Conservation (phyloP, 1,140 invertebrate genomes). For the Acromyrmex heyeri region DNA sequence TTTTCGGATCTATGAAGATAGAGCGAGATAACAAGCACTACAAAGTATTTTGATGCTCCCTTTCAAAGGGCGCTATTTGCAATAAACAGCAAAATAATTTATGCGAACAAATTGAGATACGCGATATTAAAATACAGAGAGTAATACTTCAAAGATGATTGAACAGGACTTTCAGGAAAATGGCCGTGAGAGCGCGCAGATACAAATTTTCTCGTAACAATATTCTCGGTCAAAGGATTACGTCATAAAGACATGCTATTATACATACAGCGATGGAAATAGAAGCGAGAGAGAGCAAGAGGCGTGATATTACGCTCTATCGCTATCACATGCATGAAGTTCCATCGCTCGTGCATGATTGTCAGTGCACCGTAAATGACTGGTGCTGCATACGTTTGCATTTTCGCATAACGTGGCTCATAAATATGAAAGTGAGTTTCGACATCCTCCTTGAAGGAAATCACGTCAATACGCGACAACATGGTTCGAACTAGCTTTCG, state of each 20-base stretch:
- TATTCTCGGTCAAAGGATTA: slow-evolving; percentile 65
- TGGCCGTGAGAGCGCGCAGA: slow-evolving; percentile 50
- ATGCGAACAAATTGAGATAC: slow-evolving; percentile 57
- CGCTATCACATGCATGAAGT: slow-evolving; percentile 61
- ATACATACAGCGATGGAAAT: slow-evolving; percentile 61
- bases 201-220: slow-evolving; percentile 63
- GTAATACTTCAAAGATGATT: slow-evolving; percentile 65
- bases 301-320: slow-evolving; percentile 61
- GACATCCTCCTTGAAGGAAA: slow-evolving; percentile 53
- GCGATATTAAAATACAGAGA: slow-evolving; percentile 62
- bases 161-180: slow-evolving; percentile 59
- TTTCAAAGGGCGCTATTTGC: slow-evolving; percentile 33
- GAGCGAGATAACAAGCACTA: background rate
- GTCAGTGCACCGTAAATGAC: slow-evolving; percentile 56
- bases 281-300: slow-evolving; percentile 36
- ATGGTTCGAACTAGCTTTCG: slow-evolving; percentile 34
- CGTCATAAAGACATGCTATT: slow-evolving; percentile 65
- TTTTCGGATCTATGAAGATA: background rate
- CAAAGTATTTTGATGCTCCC: background rate
- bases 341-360: slow-evolving; percentile 55
- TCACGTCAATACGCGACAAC: slow-evolving; percentile 45
- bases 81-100: slow-evolving; percentile 49
- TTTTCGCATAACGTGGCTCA: slow-evolving; percentile 62
- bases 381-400: slow-evolving; percentile 64
- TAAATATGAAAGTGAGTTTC: slow-evolving; percentile 64